Evolutionary conservation across 2,888 invertebrate species (phyloP), one percentile per base, ranked within the genome.

Genomic region (Xylocampa areola): DNA sequence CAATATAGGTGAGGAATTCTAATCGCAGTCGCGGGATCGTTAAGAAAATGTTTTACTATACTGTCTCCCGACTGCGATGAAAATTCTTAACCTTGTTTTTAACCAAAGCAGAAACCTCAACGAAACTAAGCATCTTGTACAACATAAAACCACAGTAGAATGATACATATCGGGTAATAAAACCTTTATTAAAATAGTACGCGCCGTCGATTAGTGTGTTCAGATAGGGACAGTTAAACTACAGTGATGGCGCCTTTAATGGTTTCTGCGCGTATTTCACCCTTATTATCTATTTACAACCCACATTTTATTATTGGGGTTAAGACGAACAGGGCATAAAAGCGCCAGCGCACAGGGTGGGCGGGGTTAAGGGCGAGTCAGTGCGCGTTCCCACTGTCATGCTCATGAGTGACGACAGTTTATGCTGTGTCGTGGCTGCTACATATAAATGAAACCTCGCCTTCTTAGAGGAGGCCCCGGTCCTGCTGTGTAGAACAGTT

Each of bases 231-330:
- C 85, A 82, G 84, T 86, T 85, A 84, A 88, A 87, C 77, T 82
- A 81, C 82, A 79, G 70, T 82, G 82, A 86, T 79, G 90, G 91
- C 89, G 90, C 91, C 89, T 81, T 87, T 90, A 93, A 92, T 87
- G 87, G 87, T 83, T 90, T 90, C 92, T 89, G 84, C 81, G 76
- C 80, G 84, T 84, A 85, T 89, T 87, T 79, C 86, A 77, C 89
- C 88, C 92, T 90, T 93, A 94, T 94, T 93, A 94, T 93, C 91
- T 93, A 92, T 94, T 94, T 93, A 94, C 92, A 87, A 87, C 92
- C 91, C 86, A 85, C 93, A 93, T 94, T 93, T 94, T 93, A 93
- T 94, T 93, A 94, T 94, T 92, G 92, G 92, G 93, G 93, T 93
- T 94, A 94, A 92, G 91, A 91, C 61, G 81, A 82, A 82, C 81